Evolutionary conservation across 1,140 invertebrate genomes (phyloP).

Genomic region (Dendrolimus punctatus): DNA sequence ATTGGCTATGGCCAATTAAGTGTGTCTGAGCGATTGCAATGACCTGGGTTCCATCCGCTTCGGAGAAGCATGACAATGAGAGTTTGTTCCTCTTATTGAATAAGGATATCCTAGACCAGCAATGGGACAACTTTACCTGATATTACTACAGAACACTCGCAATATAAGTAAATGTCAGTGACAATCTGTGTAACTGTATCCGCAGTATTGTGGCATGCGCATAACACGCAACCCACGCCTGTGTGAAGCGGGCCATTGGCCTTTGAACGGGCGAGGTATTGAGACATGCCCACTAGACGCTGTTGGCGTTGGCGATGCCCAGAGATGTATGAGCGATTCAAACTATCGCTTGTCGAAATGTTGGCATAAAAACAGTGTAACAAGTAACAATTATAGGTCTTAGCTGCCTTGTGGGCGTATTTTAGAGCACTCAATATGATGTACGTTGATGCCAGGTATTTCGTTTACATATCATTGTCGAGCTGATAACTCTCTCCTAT

Average conservation of each 20-base stretch:
- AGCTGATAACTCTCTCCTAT: slow-evolving; percentile 9
- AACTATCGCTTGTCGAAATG: slow-evolving; percentile 13
- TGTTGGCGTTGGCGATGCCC: slow-evolving; percentile 20
- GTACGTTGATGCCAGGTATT: slow-evolving; percentile 11
- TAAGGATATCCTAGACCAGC: too few relatives aligned
- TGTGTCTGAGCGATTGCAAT: too few relatives aligned
- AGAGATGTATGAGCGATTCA: slow-evolving; percentile 24
- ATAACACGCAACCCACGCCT: slow-evolving; percentile 42
- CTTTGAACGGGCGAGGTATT: slow-evolving; percentile 32
- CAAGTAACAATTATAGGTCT: slow-evolving; percentile 11
- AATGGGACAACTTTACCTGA: too few relatives aligned
- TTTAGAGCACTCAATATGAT: slow-evolving; percentile 13
- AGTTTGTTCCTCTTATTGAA: too few relatives aligned
- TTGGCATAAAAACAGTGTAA: slow-evolving; percentile 32
- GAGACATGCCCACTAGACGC: slow-evolving; percentile 9
- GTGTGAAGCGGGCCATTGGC: slow-evolving; percentile 41
- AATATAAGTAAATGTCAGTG: neutral
- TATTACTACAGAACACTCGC: too few relatives aligned
- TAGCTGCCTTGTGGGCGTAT: slow-evolving; percentile 16
- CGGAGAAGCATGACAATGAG: too few relatives aligned
- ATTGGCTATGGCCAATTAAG: too few relatives aligned
- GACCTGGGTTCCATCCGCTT: too few relatives aligned
- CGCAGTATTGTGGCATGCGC: slow-evolving; percentile 26
- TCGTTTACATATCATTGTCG: slow-evolving; percentile 15
- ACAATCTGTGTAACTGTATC: slow-evolving; percentile 36